Percentiles rank a stretch among this genome's conserved stretches.
These are phyloP conservation scores for Lepidocolaptes lacrymiger DNA, from an alignment of 2,797 vertebrate genomes.

Conservation along the genomic window DNA sequence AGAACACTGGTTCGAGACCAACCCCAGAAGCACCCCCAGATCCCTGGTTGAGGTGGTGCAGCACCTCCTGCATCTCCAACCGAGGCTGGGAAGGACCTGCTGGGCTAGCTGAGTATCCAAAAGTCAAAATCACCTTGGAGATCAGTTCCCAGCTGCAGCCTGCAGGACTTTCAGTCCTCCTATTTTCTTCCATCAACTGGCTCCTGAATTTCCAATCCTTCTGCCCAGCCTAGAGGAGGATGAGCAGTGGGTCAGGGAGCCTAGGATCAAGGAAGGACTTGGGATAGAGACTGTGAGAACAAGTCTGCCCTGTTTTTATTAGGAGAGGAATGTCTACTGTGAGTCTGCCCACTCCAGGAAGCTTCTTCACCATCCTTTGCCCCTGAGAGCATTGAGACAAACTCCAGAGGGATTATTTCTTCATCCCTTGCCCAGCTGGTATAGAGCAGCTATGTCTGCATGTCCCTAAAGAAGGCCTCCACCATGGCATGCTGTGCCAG, in stretches of 20 bases:
- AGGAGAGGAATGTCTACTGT: not conserved
- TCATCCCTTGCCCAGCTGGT: accelerated
- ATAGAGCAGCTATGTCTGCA: not conserved
- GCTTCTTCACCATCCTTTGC: not conserved
- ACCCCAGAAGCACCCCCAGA: not conserved
- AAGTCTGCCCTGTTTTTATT: not conserved
- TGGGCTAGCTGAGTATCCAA: not conserved
- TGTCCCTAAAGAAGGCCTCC: not conserved
- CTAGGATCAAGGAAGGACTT: not conserved
- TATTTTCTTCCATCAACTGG: accelerated
- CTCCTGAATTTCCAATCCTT: accelerated
- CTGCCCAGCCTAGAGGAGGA: not conserved
- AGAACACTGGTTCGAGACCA: not conserved
- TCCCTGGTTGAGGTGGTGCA: accelerated
- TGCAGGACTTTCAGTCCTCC: not conserved
- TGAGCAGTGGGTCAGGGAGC: not conserved
- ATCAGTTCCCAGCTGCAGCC: not conserved
- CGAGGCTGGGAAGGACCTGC: not conserved
- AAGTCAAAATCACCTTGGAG: not conserved
- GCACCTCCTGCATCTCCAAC: not conserved
- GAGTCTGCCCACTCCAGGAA: not conserved
- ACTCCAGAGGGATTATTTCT: not conserved
- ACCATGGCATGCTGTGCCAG: accelerated
- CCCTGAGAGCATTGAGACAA: not conserved
- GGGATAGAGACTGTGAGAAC: not conserved